Evolutionary conservation across 1,140 invertebrate genomes (phyloP).

Genomic region (Papilio dardanus): DNA sequence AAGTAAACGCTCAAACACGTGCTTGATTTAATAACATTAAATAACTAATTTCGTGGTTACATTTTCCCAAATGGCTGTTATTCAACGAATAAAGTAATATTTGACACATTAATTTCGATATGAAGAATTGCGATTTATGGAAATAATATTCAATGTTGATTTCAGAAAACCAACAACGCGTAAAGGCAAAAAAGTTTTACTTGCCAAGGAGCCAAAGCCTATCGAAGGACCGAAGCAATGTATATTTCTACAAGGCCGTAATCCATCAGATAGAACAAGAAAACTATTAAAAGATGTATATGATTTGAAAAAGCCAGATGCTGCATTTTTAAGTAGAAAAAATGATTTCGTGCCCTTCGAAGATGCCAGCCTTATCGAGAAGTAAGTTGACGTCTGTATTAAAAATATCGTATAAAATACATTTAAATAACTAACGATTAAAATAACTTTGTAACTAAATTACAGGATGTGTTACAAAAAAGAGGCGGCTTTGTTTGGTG

Average conservation of each 20-base stretch:
- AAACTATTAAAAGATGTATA: slow-evolving; percentile 94
- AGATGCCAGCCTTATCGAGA: slow-evolving; percentile 91
- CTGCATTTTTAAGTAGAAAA: slow-evolving; percentile 89
- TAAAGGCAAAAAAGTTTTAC: slow-evolving; percentile 92
- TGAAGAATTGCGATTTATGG: background rate
- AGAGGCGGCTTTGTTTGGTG: slow-evolving; percentile 94
- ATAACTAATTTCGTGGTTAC: background rate
- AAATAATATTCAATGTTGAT: slow-evolving; percentile 41
- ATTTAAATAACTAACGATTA: background rate
- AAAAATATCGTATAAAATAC: background rate
- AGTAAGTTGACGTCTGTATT: slow-evolving; percentile 69
- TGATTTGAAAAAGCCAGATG: slow-evolving; percentile 93
- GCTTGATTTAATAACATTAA: background rate
- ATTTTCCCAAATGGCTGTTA: slow-evolving; percentile 25
- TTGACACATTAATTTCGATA: background rate
- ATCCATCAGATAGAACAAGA: slow-evolving; percentile 89
- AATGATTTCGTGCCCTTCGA: slow-evolving; percentile 95
- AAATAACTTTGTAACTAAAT: slow-evolving; percentile 17
- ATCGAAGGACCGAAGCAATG: slow-evolving; percentile 94
- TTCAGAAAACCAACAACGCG: slow-evolving; percentile 94
- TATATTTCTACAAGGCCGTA: slow-evolving; percentile 93
- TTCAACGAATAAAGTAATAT: slow-evolving; percentile 36
- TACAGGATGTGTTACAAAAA: slow-evolving; percentile 90
- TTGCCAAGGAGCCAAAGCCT: slow-evolving; percentile 92
- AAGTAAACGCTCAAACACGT: slow-evolving; percentile 22